Evolutionary conservation across 2,113 vertebrate species (phyloP).

Genomic region (Neodon shergylaensis): DNA sequence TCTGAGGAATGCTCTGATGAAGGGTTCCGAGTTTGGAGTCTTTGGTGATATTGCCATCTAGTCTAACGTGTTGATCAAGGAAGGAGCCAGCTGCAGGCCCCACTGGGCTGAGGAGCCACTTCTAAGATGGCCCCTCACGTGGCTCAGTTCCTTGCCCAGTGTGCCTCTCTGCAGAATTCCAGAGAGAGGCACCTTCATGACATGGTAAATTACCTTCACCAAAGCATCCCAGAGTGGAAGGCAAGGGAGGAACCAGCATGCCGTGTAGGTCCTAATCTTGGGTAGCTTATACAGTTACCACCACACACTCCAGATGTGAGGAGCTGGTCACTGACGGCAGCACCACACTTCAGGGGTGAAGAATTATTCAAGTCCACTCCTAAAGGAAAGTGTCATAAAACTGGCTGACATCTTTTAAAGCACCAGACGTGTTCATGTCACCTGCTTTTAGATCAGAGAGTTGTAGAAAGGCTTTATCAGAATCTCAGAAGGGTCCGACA

Average conservation of each 20-base stretch:
- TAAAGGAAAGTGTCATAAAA: neutral
- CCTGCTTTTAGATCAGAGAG: neutral
- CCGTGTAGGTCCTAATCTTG: neutral
- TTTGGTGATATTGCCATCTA: neutral
- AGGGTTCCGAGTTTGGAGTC: neutral
- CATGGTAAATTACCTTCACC: neutral
- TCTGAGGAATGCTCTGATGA: neutral
- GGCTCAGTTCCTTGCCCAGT: neutral
- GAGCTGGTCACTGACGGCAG: neutral
- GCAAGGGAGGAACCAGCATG: neutral
- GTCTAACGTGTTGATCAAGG: too few species aligned
- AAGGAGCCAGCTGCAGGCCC: neutral
- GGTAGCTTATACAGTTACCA: neutral
- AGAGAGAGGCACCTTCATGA: too few species aligned
- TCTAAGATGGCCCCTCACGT: neutral
- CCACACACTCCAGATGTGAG: neutral
- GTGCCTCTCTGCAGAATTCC: neutral
- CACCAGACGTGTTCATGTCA: neutral
- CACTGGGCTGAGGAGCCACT: neutral
- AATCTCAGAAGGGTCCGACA: neutral
- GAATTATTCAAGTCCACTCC: neutral
- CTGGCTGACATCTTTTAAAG: neutral
- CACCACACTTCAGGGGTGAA: neutral
- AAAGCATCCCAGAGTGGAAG: neutral
- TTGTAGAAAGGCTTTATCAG: neutral